These are phyloP conservation scores for Paracyclopina nana DNA, from an alignment of 1,140 invertebrate genomes.

Conservation along the genomic window DNA sequence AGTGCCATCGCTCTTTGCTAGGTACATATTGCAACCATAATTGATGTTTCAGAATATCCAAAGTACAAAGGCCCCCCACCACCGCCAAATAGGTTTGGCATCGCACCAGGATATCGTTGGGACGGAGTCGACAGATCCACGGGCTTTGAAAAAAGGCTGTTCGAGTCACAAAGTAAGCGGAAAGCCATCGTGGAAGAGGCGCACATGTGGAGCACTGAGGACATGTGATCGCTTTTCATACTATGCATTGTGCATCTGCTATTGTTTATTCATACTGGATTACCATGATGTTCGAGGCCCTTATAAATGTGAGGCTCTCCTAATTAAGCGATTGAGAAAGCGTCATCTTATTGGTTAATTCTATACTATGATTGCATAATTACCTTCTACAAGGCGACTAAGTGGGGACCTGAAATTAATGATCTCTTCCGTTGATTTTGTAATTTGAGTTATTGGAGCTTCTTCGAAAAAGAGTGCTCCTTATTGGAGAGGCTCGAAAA, in stretches of 20 bases:
- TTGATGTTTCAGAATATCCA: conserved; percentile 17
- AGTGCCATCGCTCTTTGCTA: too few species aligned
- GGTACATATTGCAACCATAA: too few species aligned
- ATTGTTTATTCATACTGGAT: not conserved
- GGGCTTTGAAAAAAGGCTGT: conserved; percentile 83
- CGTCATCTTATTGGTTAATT: not conserved
- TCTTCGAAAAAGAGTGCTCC: too few species aligned
- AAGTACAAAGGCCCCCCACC: conserved; percentile 19
- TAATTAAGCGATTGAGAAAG: too few species aligned
- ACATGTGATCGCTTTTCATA: conserved; percentile 47
- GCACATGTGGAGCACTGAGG: conserved; percentile 84
- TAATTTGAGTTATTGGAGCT: too few species aligned
- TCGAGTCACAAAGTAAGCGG: conserved; percentile 49
- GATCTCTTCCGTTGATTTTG: too few species aligned
- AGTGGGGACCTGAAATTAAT: too few species aligned
- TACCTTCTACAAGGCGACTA: not conserved
- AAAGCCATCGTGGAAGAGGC: conserved; percentile 60
- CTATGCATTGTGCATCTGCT: not conserved
- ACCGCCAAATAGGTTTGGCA: conserved; percentile 37
- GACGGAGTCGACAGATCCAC: conserved; percentile 94
- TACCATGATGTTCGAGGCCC: not conserved
- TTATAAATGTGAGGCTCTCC: not conserved
- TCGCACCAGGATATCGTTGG: conserved; percentile 83
- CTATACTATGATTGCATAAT: not conserved
- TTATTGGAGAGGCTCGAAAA: too few species aligned